Percentiles rank a stretch among this genome's conserved stretches.
Conservation (phyloP, 2,888 invertebrate species). For the Drosophila suboccidentalis region DNA sequence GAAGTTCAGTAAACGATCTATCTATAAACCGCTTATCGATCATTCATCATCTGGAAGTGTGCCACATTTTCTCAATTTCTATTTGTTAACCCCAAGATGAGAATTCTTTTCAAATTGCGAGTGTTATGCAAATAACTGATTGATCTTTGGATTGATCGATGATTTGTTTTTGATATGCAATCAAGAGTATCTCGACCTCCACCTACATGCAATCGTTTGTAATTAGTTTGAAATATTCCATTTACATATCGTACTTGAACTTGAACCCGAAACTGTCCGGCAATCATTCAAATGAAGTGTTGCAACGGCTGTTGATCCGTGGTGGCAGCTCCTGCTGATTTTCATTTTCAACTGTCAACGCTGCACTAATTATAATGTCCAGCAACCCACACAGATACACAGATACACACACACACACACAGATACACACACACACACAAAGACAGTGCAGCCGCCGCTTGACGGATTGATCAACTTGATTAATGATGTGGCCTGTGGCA, state of each 20-base stretch:
- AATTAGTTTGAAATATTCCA: constrained; percentile 24
- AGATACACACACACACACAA: constrained; percentile 15
- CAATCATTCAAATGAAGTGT: constrained; percentile 69
- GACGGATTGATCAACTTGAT: constrained; percentile 78
- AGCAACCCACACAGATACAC: constrained; percentile 14
- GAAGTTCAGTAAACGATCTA: neutral
- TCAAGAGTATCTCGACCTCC: constrained; percentile 15
- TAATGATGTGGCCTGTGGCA: constrained; percentile 64
- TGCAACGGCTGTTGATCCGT: constrained; percentile 18
- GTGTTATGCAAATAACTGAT: constrained; percentile 52
- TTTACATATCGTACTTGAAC: constrained; percentile 4
- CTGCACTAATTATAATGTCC: constrained; percentile 72
- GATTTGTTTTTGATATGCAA: constrained; percentile 12
- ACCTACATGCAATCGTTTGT: constrained; percentile 21
- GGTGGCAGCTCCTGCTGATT: constrained; percentile 37
- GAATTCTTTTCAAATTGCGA: neutral
- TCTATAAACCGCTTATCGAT: neutral
- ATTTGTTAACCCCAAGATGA: constrained; percentile 6
- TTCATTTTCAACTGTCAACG: constrained; percentile 51
- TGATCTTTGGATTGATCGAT: constrained; percentile 51
- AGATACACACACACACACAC: constrained; percentile 18
- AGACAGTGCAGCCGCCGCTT: constrained; percentile 37
- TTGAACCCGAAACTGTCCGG: constrained; percentile 16
- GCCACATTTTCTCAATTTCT: neutral
- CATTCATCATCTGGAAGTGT: neutral